Evolutionary conservation across 2,888 invertebrate genomes (phyloP), one percentile per base, ranked within the genome.

Genomic region (Heliconius sara): DNA sequence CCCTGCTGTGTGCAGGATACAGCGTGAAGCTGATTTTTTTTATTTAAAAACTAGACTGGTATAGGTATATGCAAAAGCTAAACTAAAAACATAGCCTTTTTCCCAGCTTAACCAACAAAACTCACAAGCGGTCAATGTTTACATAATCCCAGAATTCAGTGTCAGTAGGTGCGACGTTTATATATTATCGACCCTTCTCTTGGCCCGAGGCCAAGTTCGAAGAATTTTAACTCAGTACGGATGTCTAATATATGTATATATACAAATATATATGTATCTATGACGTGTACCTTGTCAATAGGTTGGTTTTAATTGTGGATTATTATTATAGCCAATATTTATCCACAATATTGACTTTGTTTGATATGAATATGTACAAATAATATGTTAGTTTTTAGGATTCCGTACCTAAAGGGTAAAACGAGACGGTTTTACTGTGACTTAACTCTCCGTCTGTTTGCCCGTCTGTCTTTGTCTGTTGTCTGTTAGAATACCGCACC

Each of bases 121-220:
- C 73, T 39, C 25, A 60, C 57, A 73, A 73, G 60, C 73, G 60
- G 73, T 73, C 73, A 73, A n/a, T 73, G 30, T 60, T 73, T 73
- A 73, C 73, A 73, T 73, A 73, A 73, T 73, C 73, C 73, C 60
- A 25, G 73, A 78, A 78, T 89, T 90, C 87, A 86, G 86, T 86
- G 85, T 90, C 89, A 91, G 90, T 90, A 90, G 87, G 86, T 87
- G 88, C 88, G 89, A 90, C 89, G 91, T 70, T 70, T 70, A 90
- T 90, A 84, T 86, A 84, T 86, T 75, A 75, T 83, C 88, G 92
- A 89, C 92, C 92, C 83, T 71, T 57, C 75, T 65, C 77, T 70
- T 82, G 94, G 94, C 90, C 77, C 63, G 30, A 77, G 80, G 90
- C 94, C 94, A 94, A 92, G 91, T 90, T 90, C 89, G 86, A 87